Conservation (phyloP, 2,113 vertebrate genomes). For the Datnioides undecimradiatus region DNA sequence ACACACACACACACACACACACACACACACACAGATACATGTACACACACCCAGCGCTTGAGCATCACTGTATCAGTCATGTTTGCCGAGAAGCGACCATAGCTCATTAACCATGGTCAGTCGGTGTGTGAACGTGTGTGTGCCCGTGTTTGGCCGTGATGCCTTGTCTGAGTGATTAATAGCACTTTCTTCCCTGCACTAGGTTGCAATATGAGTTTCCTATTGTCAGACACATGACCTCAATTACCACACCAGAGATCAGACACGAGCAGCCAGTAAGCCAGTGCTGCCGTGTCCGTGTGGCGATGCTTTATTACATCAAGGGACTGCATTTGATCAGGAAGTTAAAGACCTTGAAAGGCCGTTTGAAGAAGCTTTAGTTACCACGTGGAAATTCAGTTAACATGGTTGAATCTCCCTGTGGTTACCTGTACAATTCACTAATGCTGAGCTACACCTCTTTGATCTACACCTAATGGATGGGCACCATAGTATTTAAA, state of each 20-base stretch:
- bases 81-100: constrained; percentile 49
- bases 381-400: not conserved
- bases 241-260: constrained; percentile 68
- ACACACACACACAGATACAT: not conserved
- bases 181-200: constrained; percentile 45
- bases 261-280: constrained; percentile 42
- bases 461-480: not conserved
- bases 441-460: not conserved
- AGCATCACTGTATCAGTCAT: constrained; percentile 28
- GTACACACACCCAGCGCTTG: not conserved
- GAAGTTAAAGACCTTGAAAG: constrained; percentile 8
- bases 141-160: constrained; percentile 35
- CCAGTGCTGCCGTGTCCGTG: constrained; percentile 21
- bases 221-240: constrained; percentile 74
- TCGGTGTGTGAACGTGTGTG: constrained; percentile 1
- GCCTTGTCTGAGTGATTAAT: constrained; percentile 76
- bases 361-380: not conserved
- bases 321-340: constrained; percentile 13
- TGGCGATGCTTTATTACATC: constrained; percentile 34
- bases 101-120: constrained; percentile 69
- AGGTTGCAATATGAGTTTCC: constrained; percentile 64
- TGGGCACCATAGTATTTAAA: not conserved
- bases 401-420: not conserved
- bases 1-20: constrained; percentile 4
- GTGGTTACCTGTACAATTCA: not conserved